Percentiles rank a stretch among this genome's conserved stretches.
Conservation (phyloP, 2,797 vertebrate species). For the Gymnoscopelus braueri region DNA sequence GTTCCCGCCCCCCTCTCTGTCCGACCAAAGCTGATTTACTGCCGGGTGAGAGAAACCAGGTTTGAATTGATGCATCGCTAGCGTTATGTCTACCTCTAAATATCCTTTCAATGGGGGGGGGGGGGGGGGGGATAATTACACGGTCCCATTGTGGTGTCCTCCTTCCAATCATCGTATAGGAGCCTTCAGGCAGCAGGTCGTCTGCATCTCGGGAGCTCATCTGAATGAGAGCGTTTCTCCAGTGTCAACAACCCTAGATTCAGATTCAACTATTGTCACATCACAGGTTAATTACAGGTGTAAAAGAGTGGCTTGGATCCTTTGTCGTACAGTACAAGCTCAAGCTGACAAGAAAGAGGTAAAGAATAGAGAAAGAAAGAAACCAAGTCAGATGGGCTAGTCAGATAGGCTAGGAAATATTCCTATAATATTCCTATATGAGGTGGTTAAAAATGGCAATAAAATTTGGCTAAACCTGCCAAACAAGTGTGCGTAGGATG, state of each 20-base stretch:
- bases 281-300: too few species aligned
- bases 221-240: slow-evolving; percentile 14
- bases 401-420: too few species aligned
- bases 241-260: not conserved
- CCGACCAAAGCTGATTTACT: slow-evolving; percentile 62
- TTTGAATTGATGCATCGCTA: slow-evolving; percentile 54
- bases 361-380: too few species aligned
- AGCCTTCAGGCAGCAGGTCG: slow-evolving; percentile 13
- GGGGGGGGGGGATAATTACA: slow-evolving; percentile 23
- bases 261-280: too few species aligned
- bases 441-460: too few species aligned
- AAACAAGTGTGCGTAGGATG: too few species aligned
- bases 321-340: too few species aligned
- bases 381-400: too few species aligned
- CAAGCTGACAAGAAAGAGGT: too few species aligned
- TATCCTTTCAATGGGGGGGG: slow-evolving; percentile 22
- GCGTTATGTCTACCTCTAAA: slow-evolving; percentile 33
- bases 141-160: slow-evolving; percentile 15
- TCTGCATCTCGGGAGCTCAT: slow-evolving; percentile 27
- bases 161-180: slow-evolving; percentile 21
- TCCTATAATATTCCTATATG: too few species aligned
- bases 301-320: too few species aligned
- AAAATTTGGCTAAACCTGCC: too few species aligned
- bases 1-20: slow-evolving; percentile 44
- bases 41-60: slow-evolving; percentile 35